Base-by-base conservation (phyloP, 2,888 invertebrate genomes). In the Cremastinae sp. region DNA sequence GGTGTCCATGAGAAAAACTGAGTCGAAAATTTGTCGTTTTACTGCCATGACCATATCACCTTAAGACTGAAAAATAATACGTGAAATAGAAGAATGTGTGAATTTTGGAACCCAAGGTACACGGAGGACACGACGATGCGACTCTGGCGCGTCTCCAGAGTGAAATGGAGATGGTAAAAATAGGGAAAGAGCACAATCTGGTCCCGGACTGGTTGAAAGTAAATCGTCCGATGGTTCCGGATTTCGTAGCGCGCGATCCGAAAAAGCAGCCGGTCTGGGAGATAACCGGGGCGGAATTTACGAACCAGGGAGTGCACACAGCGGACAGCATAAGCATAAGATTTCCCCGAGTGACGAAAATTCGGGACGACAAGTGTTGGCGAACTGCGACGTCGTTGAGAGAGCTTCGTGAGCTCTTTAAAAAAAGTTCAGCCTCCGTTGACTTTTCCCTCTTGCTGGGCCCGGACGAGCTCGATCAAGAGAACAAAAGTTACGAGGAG, bases 281-380 rank as follows among this genome's bases (percentile, higher is more conserved):
- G 91, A 96, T 98, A 73, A 96, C 97, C 0, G 97, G 95, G 0
- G 95, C 95, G 0, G 95, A 95, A 89, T 93, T 95, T 80, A 94
- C 95, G 1, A 93, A 94, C 87, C 94, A 95, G 1, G 94, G 94
- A 70, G 92, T 95, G 4, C 98, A 98, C 87, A 98, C 98, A 0
- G 98, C 98, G 0, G 94, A 95, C 83, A 97, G 98, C 0, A 97
- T 98, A 84, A 98, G 98, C 1, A 96, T 98, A 53, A 92, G 98
- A 65, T 98, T 98, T 91, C 98, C 98, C 0, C 92, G 98, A 80
- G 96, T 98, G 0, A 95, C 95, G 0, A 92, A 92, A 81, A 93
- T 97, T 78, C 92, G 98, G 66, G 91, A 93, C 65, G 98, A 98
- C 88, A 98, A 98, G 90, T 91, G 93, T 74, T 96, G 96, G 94